These are phyloP conservation scores for Ladona fulva DNA, from an alignment of 1,140 invertebrate genomes.

Conservation along the genomic window DNA sequence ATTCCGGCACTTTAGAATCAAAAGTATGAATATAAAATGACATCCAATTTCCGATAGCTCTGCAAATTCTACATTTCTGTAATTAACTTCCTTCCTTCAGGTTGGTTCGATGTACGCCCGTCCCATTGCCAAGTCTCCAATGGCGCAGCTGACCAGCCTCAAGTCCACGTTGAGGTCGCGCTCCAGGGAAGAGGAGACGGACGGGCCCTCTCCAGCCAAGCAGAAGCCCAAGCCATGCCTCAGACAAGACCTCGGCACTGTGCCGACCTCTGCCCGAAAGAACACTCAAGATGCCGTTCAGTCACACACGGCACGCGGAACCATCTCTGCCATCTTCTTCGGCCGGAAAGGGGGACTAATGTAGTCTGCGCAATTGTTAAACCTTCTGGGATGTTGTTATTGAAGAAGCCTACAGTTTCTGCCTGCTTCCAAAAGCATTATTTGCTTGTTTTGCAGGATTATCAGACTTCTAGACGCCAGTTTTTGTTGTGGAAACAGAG, in stretches of 20 bases:
- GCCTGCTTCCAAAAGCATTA: no score
- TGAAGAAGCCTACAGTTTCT: no score
- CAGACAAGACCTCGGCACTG: conserved; percentile 35
- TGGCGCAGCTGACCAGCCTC: conserved; percentile 65
- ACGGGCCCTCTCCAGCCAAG: conserved; percentile 43
- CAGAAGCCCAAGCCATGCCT: conserved; percentile 35
- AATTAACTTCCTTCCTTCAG: no score
- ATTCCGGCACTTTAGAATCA: no score
- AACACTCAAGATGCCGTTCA: conserved; percentile 31
- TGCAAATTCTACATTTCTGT: no score
- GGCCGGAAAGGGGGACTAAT: not conserved
- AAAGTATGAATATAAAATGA: no score
- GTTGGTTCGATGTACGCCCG: conserved; percentile 43
- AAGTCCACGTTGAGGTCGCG: conserved; percentile 34
- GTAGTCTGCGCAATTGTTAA: not conserved
- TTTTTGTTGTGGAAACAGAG: no score
- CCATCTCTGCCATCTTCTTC: not conserved
- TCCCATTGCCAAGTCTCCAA: conserved; percentile 52
- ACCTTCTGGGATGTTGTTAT: no score
- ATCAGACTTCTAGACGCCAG: no score
- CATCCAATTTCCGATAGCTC: no score
- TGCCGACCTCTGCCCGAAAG: conserved; percentile 16
- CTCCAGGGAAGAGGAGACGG: conserved; percentile 35
- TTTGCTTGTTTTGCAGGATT: no score
- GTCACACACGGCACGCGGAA: not conserved